These are phyloP conservation scores for Aleiodes alternator DNA, from an alignment of 2,888 invertebrate genomes.

Conservation along the genomic window DNA sequence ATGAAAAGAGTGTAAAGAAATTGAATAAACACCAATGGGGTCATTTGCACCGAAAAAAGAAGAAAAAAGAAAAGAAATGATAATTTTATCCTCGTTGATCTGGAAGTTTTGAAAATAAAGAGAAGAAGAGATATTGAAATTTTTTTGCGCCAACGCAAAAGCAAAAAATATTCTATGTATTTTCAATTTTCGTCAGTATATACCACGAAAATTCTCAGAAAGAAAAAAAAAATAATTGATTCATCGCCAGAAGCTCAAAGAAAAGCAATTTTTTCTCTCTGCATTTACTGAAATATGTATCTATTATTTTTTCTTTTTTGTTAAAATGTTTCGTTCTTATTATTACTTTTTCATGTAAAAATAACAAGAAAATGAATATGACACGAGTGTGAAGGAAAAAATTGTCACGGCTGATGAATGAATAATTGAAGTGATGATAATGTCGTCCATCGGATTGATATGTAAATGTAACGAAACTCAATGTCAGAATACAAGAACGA, in stretches of 20 bases:
- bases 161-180: not conserved
- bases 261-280: not conserved
- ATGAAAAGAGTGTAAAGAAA: not conserved
- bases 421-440: not conserved
- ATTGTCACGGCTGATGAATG: too few relatives aligned
- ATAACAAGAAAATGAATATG: not conserved
- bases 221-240: constrained; percentile 23
- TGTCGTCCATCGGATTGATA: not conserved
- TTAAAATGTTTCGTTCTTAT: too few relatives aligned
- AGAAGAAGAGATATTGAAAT: not conserved
- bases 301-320: too few relatives aligned
- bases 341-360: not conserved
- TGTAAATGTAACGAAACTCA: constrained; percentile 1
- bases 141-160: not conserved
- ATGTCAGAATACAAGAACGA: constrained; percentile 5
- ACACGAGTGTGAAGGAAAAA: too few relatives aligned
- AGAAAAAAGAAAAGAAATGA: not conserved
- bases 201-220: too few relatives aligned
- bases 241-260: not conserved
- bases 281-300: too few relatives aligned
- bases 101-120: not conserved
- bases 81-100: not conserved
- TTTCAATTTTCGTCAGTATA: too few relatives aligned
- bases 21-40: not conserved
- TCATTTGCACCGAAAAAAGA: constrained; percentile 19